Evolutionary conservation across 1,140 invertebrate genomes (phyloP), one percentile per base, ranked within the genome.

Genomic region (Temnothorax longispinosus): DNA sequence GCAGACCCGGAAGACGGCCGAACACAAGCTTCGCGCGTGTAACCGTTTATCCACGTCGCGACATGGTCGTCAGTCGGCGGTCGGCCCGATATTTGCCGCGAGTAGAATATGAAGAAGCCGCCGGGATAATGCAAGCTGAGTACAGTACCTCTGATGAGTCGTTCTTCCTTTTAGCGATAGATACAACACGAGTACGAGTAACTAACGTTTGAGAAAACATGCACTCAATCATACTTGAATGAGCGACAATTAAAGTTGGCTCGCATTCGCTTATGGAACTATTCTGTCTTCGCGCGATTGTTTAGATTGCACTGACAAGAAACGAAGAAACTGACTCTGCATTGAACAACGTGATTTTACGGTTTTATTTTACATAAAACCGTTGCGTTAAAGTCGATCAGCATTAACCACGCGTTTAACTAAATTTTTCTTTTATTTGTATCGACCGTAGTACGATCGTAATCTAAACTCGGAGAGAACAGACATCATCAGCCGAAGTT

Each of bases 141-240:
- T 76, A 75, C 21, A 76, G 74, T 60, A 15, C n/a, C 41, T 27
- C 58, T 47, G 60, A 65, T 78, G 76, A 78, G 62, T 62, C 32
- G 41, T 62, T 44, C 62, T 78, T 41, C 62, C 44, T 62, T 77
- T 62, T 32, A 54, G 11, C 77, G 64, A 69, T 54, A 52, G 47
- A 27, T 13, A 35, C 44, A 65, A 67, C 62, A 38, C 44, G 38
- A 76, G 54, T 58, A 44, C 74, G 62, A 67, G 44, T 27, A 18
- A 80, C 32, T 60, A 32, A 32, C 60, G 18, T 67, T 67, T 64
- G 60, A 65, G 76, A 78, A 78, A 78, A 78, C 44, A 7, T 52
- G 60, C 32, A 65, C 41, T 77, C 76, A 78, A 78, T 78, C 60
- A 78, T 78, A 78, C 15, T 21, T 65, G 76, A 78, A 78, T 64